Evolutionary conservation across 2,797 vertebrate species (phyloP), one percentile per base, ranked within the genome.

Genomic region (Odontamblyopus rebecca): DNA sequence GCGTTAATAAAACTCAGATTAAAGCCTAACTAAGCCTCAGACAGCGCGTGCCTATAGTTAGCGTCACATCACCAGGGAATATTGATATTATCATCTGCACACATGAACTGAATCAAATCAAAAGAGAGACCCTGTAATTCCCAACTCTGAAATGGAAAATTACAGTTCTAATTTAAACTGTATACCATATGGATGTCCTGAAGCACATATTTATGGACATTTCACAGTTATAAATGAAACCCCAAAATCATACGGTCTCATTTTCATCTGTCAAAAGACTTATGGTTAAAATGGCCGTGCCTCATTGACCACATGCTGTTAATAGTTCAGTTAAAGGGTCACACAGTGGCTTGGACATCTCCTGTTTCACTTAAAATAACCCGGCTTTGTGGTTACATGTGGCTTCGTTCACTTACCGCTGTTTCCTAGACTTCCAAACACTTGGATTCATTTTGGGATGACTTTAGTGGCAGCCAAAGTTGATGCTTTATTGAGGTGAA

Each of bases 151-250:
- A 76, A 71, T 51, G 68, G 84, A 80, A 82, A 90, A 87, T 48
- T 48, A 68, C 4, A 19, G 5, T 67, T 68, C 73, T 81, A 86
- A 85, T 89, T 91, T 85, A 84, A 57, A 27, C 44, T 77, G 89
- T 73, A 4, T 16, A 70, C 50, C 41, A 61, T 68, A 82, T 74
- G 68, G 81, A 74, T 32, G 19, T 66, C 57, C 85, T 91, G 85
- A 85, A 91, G 90, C 84, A 84, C 82, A 84, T 86, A 85, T 78
- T 81, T 78, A 79, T 75, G 81, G 69, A 81, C 86, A 84, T 83
- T 82, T 77, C 83, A 87, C 80, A 69, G 69, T 67, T 29, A 70
- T 60, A 69, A 81, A 85, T 79, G 81, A 89, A 83, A 86, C 87
- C 86, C 87, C 85, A 82, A 86, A 67, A 72, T 69, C 53, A 64